A percentile compares a stretch with the other conserved stretches of the same genome.
These are phyloP conservation scores for Sinocyclocheilus anophthalmus DNA, from an alignment of 2,113 vertebrate genomes.

Conservation along the genomic window DNA sequence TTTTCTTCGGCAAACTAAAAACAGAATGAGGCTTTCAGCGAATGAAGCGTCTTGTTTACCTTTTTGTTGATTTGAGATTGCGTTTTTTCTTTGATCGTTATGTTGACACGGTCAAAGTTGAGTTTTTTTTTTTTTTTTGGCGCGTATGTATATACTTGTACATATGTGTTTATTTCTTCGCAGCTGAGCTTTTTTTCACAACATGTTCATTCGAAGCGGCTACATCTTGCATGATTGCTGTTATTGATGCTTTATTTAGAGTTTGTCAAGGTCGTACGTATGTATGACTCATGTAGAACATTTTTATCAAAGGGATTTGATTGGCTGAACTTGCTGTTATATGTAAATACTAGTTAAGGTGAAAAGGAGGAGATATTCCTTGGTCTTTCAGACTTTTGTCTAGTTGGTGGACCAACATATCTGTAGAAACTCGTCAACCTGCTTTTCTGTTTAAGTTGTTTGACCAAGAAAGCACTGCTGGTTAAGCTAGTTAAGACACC, in stretches of 20 bases:
- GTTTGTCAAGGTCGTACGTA: neutral
- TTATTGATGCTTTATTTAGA: constrained; percentile 49
- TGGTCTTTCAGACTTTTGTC: neutral
- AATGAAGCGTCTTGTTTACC: neutral
- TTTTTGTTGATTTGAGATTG: neutral
- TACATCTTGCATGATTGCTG: constrained; percentile 11
- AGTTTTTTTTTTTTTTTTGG: neutral
- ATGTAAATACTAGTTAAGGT: neutral
- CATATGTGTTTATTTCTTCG: neutral
- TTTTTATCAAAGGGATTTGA: constrained; percentile 56
- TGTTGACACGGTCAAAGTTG: constrained; percentile 12
- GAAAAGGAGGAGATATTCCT: neutral
- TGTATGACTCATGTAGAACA: constrained; percentile 49
- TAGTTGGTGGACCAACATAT: neutral
- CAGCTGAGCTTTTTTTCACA: constrained; percentile 57
- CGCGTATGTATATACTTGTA: neutral
- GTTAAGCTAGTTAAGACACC: neutral
- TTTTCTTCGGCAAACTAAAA: constrained; percentile 46
- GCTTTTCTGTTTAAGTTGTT: neutral
- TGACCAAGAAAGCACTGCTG: neutral
- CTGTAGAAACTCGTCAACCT: neutral
- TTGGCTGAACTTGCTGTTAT: constrained; percentile 4
- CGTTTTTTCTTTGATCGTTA: neutral
- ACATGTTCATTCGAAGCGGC: neutral
- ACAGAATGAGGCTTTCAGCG: neutral